Conservation (phyloP, 1,140 invertebrate genomes). For the Hormaphis cornu region DNA sequence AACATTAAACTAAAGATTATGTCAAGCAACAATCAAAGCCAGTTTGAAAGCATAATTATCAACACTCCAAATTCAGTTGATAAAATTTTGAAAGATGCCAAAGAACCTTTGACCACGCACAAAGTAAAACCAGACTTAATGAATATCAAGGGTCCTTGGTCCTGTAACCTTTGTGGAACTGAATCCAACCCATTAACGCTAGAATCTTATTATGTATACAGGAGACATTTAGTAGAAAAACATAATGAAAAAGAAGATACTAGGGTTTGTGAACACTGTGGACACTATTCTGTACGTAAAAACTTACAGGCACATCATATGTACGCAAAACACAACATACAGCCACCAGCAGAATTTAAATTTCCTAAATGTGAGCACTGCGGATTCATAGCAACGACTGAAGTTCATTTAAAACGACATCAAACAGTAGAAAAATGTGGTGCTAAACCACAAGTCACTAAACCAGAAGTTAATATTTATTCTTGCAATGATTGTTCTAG, state of each 20-base stretch:
- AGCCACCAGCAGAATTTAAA: slow-evolving; percentile 57
- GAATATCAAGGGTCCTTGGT: slow-evolving; percentile 51
- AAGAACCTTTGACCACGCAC: not conserved
- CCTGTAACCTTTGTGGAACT: slow-evolving; percentile 56
- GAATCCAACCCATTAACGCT: slow-evolving; percentile 57
- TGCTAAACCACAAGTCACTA: not conserved
- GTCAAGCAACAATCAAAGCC: slow-evolving; percentile 44
- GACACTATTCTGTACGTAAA: slow-evolving; percentile 61
- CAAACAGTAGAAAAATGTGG: not conserved
- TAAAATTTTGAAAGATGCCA: not conserved
- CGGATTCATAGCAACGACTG: slow-evolving; percentile 60
- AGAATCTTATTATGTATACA: slow-evolving; percentile 63
- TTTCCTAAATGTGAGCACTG: slow-evolving; percentile 69
- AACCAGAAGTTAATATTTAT: slow-evolving; percentile 38
- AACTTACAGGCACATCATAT: slow-evolving; percentile 70
- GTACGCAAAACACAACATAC: slow-evolving; percentile 67
- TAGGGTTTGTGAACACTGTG: slow-evolving; percentile 74
- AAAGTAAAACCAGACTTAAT: slow-evolving; percentile 39
- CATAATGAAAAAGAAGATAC: slow-evolving; percentile 71
- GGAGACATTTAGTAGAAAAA: slow-evolving; percentile 68
- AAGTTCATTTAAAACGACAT: slow-evolving; percentile 56
- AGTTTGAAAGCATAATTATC: slow-evolving; percentile 27
- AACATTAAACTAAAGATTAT: slow-evolving; percentile 79
- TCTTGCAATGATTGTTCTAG: slow-evolving; percentile 37
- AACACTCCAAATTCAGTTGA: slow-evolving; percentile 12